phyloP scores from a whole-genome alignment of 2,888 invertebrate species.

The Conomelus anceps region DNA sequence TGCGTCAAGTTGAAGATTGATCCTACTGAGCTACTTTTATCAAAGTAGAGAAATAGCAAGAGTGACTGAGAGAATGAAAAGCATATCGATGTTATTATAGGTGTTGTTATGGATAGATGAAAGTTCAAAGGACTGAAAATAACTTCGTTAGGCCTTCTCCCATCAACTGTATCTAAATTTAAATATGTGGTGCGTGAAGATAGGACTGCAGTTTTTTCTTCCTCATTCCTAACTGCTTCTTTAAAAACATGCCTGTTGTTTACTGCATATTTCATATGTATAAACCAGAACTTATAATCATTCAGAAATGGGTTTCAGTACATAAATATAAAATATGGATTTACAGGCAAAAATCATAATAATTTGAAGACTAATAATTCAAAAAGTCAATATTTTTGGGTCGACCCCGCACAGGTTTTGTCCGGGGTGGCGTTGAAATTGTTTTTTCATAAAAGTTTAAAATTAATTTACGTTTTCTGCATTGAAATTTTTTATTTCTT shows the following conservation, averaged over 20 bases:
- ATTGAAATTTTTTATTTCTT: no score
- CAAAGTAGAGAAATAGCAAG: not conserved
- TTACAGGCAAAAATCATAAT: no score
- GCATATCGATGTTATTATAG: not conserved
- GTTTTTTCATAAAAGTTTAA: no score
- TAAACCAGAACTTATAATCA: not conserved
- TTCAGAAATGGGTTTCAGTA: not conserved
- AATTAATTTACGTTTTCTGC: no score
- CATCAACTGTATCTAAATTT: not conserved
- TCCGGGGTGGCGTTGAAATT: no score
- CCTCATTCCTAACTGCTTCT: not conserved
- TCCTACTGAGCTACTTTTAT: not conserved
- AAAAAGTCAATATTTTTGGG: no score
- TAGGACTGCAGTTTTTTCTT: not conserved
- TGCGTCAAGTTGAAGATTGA: not conserved
- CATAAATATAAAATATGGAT: not conserved
- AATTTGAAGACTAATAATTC: no score
- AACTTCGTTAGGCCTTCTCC: not conserved
- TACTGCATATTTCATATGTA: not conserved
- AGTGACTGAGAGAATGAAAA: not conserved
- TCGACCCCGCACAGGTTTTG: no score
- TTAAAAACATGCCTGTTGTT: not conserved
- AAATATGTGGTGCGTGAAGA: not conserved
- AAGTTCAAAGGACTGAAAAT: not conserved
- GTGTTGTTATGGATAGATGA: not conserved